Evolutionary conservation across 2,888 invertebrate genomes (phyloP), one percentile per base, ranked within the genome.

Genomic region (Seira musarum): DNA sequence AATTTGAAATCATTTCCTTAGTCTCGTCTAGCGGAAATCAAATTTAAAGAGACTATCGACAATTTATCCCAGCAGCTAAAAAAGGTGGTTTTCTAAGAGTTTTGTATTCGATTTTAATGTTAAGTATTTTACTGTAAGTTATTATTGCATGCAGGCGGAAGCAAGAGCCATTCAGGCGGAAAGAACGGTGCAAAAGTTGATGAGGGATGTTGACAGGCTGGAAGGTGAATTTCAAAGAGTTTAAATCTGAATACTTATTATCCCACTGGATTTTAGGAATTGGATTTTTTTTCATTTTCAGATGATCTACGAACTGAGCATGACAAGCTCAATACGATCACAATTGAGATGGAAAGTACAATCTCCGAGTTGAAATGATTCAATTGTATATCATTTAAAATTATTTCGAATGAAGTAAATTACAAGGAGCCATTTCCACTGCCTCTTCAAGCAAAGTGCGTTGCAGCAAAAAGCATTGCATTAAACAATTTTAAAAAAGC

Each of bases 161-260:
- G 91, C 91, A 87, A 90, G 92, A 83, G 92, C 92, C 87, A 90
- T 91, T 86, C 92, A 92, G 88, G 91, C 91, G 85, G 92, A 92
- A 87, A 89, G 92, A 87, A 91, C 91, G 81, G 92, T 92, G 83
- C 91, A 91, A 88, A 92, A 92, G 88, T 88, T 92, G 87, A 92
- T 92, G 89, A 91, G 91, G 89, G 92, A 92, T 87, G 91, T 92
- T 85, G 92, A 92, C 89, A 90, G 91, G 89, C 89, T 92, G 87
- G 92, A 92, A 91, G 90, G 90, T 90, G 86, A 3, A 40, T 21
- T 21, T 60, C 2, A 2, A 60, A 15, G 21, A 21, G 1, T 60
- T 60, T 60, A 21, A 13, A 49, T 40, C 6, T 40, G 30, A 15
- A 13, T 69, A 19, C 24, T 69, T n/a, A 53, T 8, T 13, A 24